Percentiles rank a stretch among this genome's conserved stretches.
phyloP scores from a whole-genome alignment of 2,888 invertebrate species.

The Stenchaetothrips biformis region DNA sequence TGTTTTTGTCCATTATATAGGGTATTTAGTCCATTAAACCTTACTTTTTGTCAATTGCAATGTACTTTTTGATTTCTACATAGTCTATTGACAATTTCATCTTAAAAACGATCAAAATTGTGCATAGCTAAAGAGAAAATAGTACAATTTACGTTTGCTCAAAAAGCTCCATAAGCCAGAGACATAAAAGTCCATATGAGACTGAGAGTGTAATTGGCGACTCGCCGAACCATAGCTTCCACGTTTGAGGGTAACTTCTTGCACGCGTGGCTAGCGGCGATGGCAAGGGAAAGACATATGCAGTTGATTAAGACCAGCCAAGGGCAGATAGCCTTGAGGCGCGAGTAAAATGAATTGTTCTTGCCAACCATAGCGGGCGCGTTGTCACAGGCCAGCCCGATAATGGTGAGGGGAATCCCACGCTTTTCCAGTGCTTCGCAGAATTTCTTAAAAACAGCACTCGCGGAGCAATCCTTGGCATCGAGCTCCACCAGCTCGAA shows the following conservation, averaged over 20 bases:
- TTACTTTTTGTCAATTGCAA: too few relatives aligned
- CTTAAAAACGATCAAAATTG: too few relatives aligned
- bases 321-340: too few relatives aligned
- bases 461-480: slow-evolving; percentile 34
- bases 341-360: slow-evolving; percentile 33
- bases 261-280: slow-evolving; percentile 34
- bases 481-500: slow-evolving; percentile 32
- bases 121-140: too few relatives aligned
- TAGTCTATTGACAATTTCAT: too few relatives aligned
- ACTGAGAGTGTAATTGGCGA: slow-evolving; percentile 26
- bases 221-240: slow-evolving; percentile 27
- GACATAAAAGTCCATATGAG: too few relatives aligned
- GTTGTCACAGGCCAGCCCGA: slow-evolving; percentile 35
- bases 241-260: slow-evolving; percentile 32
- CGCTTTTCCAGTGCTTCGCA: slow-evolving; percentile 30
- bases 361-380: slow-evolving; percentile 36
- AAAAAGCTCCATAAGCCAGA: too few relatives aligned
- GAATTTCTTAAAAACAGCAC: slow-evolving; percentile 32
- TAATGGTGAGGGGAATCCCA: slow-evolving; percentile 35
- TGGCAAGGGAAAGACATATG: slow-evolving; percentile 35
- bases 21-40: too few relatives aligned
- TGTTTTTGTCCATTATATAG: too few relatives aligned
- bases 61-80: too few relatives aligned
- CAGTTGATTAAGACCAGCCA: slow-evolving; percentile 32
- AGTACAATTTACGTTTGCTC: too few relatives aligned